A percentile compares a stretch with the other conserved stretches of the same genome.
Conservation (phyloP, 2,113 vertebrate genomes). For the Cardinalis cardinalis region DNA sequence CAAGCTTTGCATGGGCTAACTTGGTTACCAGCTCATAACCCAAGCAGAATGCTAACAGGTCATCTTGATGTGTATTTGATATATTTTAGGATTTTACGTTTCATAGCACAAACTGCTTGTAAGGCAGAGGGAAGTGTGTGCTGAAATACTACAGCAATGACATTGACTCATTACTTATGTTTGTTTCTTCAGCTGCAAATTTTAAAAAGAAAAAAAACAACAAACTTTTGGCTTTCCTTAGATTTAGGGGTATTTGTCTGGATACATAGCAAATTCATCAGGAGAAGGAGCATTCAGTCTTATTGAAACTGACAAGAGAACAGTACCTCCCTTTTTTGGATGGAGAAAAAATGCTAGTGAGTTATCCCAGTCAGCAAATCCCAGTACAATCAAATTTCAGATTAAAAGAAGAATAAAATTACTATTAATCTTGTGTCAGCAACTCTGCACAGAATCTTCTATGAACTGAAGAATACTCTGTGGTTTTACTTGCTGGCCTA, state of each 20-base stretch:
- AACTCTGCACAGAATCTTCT: neutral
- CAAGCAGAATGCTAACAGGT: neutral
- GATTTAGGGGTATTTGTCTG: neutral
- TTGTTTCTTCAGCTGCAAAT: constrained; percentile 35
- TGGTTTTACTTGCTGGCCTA: neutral
- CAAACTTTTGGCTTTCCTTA: neutral
- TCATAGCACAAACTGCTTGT: neutral
- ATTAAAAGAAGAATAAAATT: neutral
- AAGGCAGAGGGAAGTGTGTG: neutral
- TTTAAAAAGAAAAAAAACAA: neutral
- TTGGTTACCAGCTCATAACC: neutral
- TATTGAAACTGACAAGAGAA: constrained; percentile 7
- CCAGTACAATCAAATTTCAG: neutral
- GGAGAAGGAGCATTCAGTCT: neutral
- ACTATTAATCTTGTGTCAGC: neutral
- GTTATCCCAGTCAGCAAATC: neutral
- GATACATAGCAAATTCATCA: neutral
- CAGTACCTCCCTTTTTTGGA: neutral
- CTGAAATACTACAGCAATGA: neutral
- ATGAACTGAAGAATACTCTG: neutral
- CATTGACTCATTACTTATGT: neutral
- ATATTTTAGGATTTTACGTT: neutral
- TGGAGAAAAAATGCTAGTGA: neutral
- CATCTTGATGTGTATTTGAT: neutral
- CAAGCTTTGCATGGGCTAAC: neutral